A percentile compares a stretch with the other conserved stretches of the same genome.
Conservation (phyloP, 2,797 vertebrate genomes). For the Muscicapa comitata region DNA sequence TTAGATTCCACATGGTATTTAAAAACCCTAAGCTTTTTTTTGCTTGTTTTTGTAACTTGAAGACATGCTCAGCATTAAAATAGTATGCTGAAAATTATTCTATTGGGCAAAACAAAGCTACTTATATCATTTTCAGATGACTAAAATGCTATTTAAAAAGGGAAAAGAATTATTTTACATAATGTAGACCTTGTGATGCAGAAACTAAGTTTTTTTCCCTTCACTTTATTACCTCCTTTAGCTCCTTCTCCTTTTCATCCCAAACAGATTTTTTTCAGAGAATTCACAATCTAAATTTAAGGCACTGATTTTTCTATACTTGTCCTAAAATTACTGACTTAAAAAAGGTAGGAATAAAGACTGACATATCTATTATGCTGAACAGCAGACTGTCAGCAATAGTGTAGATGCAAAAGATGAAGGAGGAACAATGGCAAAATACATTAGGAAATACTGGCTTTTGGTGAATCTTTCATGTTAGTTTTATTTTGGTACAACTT, state of each 20-base stretch:
- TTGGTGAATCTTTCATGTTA: not conserved
- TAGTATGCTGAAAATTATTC: not conserved
- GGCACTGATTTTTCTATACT: not conserved
- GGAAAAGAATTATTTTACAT: not conserved
- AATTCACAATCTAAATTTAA: not conserved
- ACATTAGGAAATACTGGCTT: not conserved
- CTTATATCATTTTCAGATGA: not conserved
- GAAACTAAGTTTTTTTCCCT: not conserved
- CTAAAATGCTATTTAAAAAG: not conserved
- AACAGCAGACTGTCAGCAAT: not conserved
- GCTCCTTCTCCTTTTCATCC: not conserved
- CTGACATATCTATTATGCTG: not conserved
- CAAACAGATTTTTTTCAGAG: not conserved
- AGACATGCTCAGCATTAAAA: not conserved
- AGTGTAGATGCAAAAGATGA: not conserved
- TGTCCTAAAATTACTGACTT: not conserved
- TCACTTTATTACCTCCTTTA: not conserved
- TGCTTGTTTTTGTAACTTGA: not conserved
- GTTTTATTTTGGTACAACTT: not conserved
- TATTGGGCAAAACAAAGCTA: not conserved
- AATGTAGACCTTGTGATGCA: not conserved
- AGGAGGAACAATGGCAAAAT: not conserved
- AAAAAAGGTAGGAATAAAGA: not conserved
- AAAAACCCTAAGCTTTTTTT: not conserved
- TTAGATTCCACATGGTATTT: not conserved